Evolutionary conservation across 2,113 vertebrate species (phyloP).

Genomic region (Abramis brama): DNA sequence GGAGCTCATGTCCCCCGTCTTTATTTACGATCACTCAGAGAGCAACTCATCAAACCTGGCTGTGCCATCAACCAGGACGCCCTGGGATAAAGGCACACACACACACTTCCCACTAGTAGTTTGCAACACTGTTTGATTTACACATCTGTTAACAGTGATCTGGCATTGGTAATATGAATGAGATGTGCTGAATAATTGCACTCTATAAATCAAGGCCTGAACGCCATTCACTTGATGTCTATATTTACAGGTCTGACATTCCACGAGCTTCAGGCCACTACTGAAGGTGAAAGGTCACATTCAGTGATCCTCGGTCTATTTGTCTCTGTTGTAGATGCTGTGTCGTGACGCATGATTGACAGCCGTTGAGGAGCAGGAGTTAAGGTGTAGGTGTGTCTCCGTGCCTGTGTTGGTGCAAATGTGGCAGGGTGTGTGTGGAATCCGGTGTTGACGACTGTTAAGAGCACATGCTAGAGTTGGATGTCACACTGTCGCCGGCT

Average conservation of each 20-base stretch:
- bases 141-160: conserved; percentile 41
- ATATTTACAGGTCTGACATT: conserved; percentile 41
- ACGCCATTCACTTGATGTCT: conserved; percentile 29
- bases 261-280: conserved; percentile 40
- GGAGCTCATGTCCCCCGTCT: conserved; percentile 72
- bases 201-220: conserved; percentile 39
- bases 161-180: conserved; percentile 37
- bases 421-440: conserved; percentile 69
- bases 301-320: conserved; percentile 13
- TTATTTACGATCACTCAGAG: conserved; percentile 68
- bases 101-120: conserved; percentile 35
- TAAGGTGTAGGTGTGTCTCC: conserved; percentile 68
- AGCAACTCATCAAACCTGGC: conserved; percentile 62
- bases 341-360: conserved; percentile 64
- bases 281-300: conserved; percentile 52
- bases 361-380: conserved; percentile 67
- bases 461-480: conserved; percentile 70
- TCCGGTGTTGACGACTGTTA: conserved; percentile 66
- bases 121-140: conserved; percentile 45
- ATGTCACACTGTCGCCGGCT: conserved; percentile 73
- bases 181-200: conserved; percentile 39
- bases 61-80: conserved; percentile 37
- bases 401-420: conserved; percentile 72
- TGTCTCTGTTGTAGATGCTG: conserved; percentile 33
- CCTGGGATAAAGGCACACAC: conserved; percentile 34